A percentile compares a stretch with the other conserved stretches of the same genome.
Evolutionary conservation across 1,140 invertebrate species (phyloP).

Genomic region (Bradynema listronoti): DNA sequence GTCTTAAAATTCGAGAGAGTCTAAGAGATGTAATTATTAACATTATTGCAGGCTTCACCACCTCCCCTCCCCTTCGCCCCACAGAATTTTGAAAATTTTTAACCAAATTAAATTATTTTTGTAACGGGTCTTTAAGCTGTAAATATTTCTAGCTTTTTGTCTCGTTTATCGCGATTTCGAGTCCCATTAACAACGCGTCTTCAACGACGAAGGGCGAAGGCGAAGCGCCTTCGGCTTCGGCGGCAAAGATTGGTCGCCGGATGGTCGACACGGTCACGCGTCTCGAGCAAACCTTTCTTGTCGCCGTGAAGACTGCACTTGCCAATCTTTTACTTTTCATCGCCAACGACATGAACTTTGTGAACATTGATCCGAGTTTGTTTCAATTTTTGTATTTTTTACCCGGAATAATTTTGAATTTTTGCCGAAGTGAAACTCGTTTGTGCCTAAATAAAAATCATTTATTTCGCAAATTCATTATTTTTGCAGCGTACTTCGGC

Average conservation of each 20-base stretch:
- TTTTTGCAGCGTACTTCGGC: slow-evolving; percentile 13
- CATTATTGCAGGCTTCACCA: no score
- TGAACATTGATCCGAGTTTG: slow-evolving; percentile 13
- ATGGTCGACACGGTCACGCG: slow-evolving; percentile 1
- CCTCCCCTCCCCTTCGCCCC: no score
- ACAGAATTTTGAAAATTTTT: background rate
- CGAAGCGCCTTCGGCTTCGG: slow-evolving; percentile 1
- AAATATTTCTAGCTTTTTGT: background rate
- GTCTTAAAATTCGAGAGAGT: no score
- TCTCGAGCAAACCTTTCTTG: slow-evolving; percentile 24
- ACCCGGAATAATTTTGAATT: background rate
- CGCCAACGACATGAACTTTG: slow-evolving; percentile 36
- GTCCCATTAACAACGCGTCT: background rate
- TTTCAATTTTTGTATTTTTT: background rate
- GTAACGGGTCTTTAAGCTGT: background rate
- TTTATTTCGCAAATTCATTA: background rate
- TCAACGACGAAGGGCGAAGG: no score
- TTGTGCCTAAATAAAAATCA: background rate
- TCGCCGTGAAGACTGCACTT: slow-evolving; percentile 22
- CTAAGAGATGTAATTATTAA: no score
- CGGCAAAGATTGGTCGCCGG: background rate
- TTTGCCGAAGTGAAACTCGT: background rate
- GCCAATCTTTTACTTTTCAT: slow-evolving; percentile 32
- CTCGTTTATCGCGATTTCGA: background rate
- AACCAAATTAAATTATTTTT: background rate